Base-by-base conservation (phyloP, 2,797 vertebrate species). In the Austrolebias charrua region DNA sequence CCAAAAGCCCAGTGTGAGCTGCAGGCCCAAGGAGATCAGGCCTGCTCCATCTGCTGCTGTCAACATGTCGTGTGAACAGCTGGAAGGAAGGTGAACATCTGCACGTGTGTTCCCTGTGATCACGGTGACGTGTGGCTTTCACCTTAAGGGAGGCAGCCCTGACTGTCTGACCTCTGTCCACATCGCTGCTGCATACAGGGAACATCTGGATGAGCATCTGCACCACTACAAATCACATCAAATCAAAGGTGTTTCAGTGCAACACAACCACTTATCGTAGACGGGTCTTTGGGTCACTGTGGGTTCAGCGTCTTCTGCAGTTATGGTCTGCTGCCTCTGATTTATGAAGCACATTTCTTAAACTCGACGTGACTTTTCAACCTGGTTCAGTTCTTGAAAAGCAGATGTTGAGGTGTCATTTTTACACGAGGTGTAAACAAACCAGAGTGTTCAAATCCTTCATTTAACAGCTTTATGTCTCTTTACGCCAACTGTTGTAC, bases 191-290 rank as follows among this genome's bases (percentile, higher is more conserved):
- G 29, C 60, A 73, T 40, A 53, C 55, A 69, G 16, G 33, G 20
- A 60, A 63, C 76, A 80, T 78, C 62, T 84, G 75, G 68, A 65
- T 18, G 47, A 55, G 55, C 71, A 70, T 60, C 69, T 80, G 75
- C 49, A 28, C 9, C 2, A 15, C 9, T 47, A 50, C 40, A 80
- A 60, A 69, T 63, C 33, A 59, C 24, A 69, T 71, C 20, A 63
- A 19, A 67, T 67, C 24, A 60, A 55, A 69, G 13, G 16, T 65
- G 38, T 63, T 58, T 31, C 20, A 46, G 1, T 60, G 54, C 19
- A 57, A 40, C 69, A 63, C 24, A 3, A 44, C 7, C 6, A 54
- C 54, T 74, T 74, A 44, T 51, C 44, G 1, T 6, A 20, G 28
- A 53, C 49, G 28, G 9, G 0, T 66, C 0, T 65, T 47, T 29